Evolutionary conservation across 2,113 vertebrate species (phyloP), one percentile per base, ranked within the genome.

Genomic region (Apeltes quadracus): DNA sequence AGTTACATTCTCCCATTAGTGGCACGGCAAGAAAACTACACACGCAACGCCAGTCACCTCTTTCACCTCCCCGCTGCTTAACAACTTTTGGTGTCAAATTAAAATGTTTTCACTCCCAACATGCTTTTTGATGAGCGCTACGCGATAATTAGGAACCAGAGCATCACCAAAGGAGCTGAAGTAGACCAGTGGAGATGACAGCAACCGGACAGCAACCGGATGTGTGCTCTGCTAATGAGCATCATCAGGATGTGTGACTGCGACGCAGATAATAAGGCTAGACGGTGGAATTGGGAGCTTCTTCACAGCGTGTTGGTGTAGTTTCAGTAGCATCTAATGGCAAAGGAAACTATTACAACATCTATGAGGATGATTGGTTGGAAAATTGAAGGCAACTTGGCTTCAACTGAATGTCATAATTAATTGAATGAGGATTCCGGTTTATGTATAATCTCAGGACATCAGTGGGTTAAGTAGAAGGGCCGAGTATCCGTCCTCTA

Each of bases 1-100:
- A 66, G 72, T 83, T 73, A 71, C 61, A 69, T 57, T 78, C 61
- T 72, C 78, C 75, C 63, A 79, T 66, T 73, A 54, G 27, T 64
- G 0, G 18, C 44, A 62, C 61, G 61, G 78, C 23, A 68, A 43
- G 58, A 69, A 79, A 79, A 82, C 73, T 56, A 80, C 63, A 74
- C 84, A 68, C 76, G 57, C 61, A 65, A 70, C 39, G 50, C 68
- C 41, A 29, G 61, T 68, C 75, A 23, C 76, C 56, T 65, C 51
- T 69, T 82, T 82, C 38, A 80, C 20, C 55, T 66, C 69, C 27
- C 41, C 38, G 50, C 73, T 61, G 32, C 58, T 69, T 29, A 69
- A 62, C 18, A 3, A 56, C 55, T 54, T 36, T 18, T 59, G 32
- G 54, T 74, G 68, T 78, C 51, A 76, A 74, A 67, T 75, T 46